These are phyloP conservation scores for Sturnus vulgaris DNA, from an alignment of 2,113 vertebrate genomes.

Conservation along the genomic window DNA sequence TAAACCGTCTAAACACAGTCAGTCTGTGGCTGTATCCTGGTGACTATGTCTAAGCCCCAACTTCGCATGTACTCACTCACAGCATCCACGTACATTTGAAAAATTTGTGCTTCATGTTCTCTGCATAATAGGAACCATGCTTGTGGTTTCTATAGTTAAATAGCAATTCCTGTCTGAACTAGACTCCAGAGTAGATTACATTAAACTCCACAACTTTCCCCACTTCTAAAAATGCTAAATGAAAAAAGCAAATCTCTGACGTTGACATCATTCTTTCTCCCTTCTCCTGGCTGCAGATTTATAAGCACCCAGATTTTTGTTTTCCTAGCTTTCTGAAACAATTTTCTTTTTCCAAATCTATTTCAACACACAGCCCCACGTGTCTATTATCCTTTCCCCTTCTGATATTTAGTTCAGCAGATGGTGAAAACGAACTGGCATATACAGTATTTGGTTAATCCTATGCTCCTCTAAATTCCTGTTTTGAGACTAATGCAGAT, in stretches of 20 bases:
- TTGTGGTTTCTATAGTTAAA: background rate
- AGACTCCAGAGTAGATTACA: background rate
- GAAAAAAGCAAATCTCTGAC: background rate
- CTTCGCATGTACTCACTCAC: background rate
- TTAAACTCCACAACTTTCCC: background rate
- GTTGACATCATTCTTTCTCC: background rate
- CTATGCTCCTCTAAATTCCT: slow-evolving; percentile 7
- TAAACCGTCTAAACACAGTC: background rate
- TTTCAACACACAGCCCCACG: slow-evolving; percentile 7
- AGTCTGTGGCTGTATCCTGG: background rate
- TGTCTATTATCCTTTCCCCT: slow-evolving; percentile 1
- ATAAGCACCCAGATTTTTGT: slow-evolving; percentile 41
- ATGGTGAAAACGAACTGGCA: slow-evolving; percentile 22
- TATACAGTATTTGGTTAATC: slow-evolving; percentile 44
- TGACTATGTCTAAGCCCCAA: background rate
- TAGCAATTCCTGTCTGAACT: background rate
- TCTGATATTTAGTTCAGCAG: slow-evolving; percentile 31
- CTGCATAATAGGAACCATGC: background rate
- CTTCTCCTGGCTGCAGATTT: background rate
- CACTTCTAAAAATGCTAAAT: background rate
- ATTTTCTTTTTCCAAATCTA: slow-evolving; percentile 32
- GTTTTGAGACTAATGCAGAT: slow-evolving; percentile 41
- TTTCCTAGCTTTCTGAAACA: slow-evolving; percentile 39
- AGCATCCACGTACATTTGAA: background rate
- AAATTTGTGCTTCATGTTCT: background rate